Evolutionary conservation across 2,888 invertebrate genomes (phyloP), one percentile per base, ranked within the genome.

Genomic region (Margaritifera margaritifera): DNA sequence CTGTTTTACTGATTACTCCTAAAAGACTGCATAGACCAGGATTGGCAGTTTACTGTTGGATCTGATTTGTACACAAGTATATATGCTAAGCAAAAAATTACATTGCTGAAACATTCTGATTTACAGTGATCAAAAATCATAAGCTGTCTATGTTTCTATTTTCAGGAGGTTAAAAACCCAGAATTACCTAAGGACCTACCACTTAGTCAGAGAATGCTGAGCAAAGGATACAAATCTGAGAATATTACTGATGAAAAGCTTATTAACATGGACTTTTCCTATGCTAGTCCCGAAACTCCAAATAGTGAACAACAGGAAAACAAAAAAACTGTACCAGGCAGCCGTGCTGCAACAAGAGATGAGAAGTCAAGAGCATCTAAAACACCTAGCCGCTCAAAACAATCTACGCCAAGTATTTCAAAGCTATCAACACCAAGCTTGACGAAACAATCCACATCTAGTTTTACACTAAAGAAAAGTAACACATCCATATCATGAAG

Each of bases 121-220:
- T 42, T 54, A 22, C 55, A 57, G 22, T 25, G 20, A 55, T 58
- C 25, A 19, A 57, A 57, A 27, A 31, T 54, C 19, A 54, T 51
- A 53, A 56, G 22, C 0, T 63, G 19, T 54, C 22, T 50, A 22
- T 50, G 51, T 42, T 42, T 42, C 24, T 51, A 62, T 31, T 78
- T 76, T n/a, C 79, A 87, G 87, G 81, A 71, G 54, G 82, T 86
- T 31, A 74, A 75, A 5, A 83, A 83, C n/a, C 78, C 85, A 8
- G 71, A 79, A 60, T 72, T 87, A 4, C 86, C 87, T 4, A 72
- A 78, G 11, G 78, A 82, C 57, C 76, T 87, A 68, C 87, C 87
- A 8, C 67, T 87, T 22, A 84, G 84, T 64, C 80, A 83, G 50
- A 68, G 86, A 60, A 86, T 87, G 86, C 71, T 83, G 54, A 84